Conservation (phyloP, 2,888 invertebrate genomes). For the Nezara viridula region DNA sequence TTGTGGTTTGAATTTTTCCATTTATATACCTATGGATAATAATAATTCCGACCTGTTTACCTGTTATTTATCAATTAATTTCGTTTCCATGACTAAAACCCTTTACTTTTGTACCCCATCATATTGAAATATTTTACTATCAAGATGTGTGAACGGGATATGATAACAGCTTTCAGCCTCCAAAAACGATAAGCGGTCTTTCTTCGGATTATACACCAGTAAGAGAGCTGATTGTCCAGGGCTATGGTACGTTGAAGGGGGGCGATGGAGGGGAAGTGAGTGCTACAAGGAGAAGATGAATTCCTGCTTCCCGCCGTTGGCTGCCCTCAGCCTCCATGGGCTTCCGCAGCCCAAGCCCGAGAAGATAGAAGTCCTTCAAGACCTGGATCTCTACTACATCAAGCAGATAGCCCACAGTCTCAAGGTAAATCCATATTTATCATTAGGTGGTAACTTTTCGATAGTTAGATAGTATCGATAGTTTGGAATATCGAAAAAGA, state of each 20-base stretch:
- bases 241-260: not conserved
- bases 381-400: slow-evolving; percentile 73
- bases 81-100: too few relatives aligned
- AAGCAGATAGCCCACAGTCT: slow-evolving; percentile 73
- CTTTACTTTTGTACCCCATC: not conserved
- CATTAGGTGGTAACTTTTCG: too few relatives aligned
- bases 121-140: not conserved
- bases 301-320: slow-evolving; percentile 72
- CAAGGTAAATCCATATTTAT: slow-evolving; percentile 69
- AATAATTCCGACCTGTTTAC: too few relatives aligned
- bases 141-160: not conserved
- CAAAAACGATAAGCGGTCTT: not conserved
- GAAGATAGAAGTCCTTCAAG: slow-evolving; percentile 72
- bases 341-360: slow-evolving; percentile 61
- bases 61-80: too few relatives aligned
- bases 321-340: slow-evolving; percentile 69
- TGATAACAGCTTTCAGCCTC: slow-evolving; percentile 39
- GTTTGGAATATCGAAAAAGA: too few relatives aligned
- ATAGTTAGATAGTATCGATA: not conserved
- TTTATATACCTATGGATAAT: too few relatives aligned
- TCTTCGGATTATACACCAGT: not conserved
- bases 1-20: too few relatives aligned
- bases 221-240: not conserved
- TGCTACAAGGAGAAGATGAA: slow-evolving; percentile 68
- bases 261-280: slow-evolving; percentile 42